A percentile compares a stretch with the other conserved stretches of the same genome.
Conservation (phyloP, 2,888 invertebrate species). For the Cryptophagus acutangulus region DNA sequence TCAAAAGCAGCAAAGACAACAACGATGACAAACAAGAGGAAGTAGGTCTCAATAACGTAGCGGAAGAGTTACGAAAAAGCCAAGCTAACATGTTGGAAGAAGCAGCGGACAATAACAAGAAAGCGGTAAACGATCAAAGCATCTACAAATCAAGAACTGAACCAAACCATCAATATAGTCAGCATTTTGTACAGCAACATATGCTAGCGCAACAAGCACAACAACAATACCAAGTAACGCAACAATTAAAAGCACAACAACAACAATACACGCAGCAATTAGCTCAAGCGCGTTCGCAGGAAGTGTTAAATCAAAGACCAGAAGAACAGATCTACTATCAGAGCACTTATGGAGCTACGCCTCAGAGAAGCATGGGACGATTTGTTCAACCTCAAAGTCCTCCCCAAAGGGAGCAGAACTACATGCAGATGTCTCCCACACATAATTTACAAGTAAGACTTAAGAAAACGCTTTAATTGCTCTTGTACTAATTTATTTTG, state of each 20-base stretch:
- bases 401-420: constrained; percentile 35
- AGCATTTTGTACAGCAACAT: constrained; percentile 50
- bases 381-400: constrained; percentile 13
- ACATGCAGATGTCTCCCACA: constrained; percentile 30
- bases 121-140: constrained; percentile 53
- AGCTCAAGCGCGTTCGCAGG: constrained; percentile 52
- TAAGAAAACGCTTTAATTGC: too few species aligned
- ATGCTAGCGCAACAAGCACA: constrained; percentile 44
- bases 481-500: constrained; percentile 1
- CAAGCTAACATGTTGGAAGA: constrained; percentile 41
- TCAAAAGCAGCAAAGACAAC: constrained; percentile 60
- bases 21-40: constrained; percentile 57
- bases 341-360: constrained; percentile 33
- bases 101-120: constrained; percentile 22
- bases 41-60: constrained; percentile 56
- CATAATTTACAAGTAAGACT: constrained; percentile 23
- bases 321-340: constrained; percentile 43
- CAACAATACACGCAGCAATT: constrained; percentile 43
- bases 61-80: constrained; percentile 56
- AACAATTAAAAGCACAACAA: constrained; percentile 39
- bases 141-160: constrained; percentile 59
- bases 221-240: constrained; percentile 34
- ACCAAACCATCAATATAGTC: constrained; percentile 43
- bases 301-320: constrained; percentile 51
- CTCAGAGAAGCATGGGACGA: constrained; percentile 28